Percentiles rank a stretch among this genome's conserved stretches.
phyloP scores from a whole-genome alignment of 53 echinoderm and acorn worm species.

The Apostichopus leukothele region DNA sequence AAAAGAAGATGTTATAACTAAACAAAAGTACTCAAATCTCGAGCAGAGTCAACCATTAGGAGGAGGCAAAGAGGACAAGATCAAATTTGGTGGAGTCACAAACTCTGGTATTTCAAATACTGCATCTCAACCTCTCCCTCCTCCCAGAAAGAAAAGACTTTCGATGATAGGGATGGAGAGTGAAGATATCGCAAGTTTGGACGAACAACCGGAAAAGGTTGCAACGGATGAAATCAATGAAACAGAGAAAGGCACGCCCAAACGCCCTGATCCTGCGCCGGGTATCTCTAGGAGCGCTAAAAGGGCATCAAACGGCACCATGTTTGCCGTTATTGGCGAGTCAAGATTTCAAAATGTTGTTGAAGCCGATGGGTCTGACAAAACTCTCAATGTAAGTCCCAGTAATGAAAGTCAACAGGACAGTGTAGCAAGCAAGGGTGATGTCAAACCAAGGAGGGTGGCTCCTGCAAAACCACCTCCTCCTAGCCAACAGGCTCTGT shows the following conservation, averaged over 20 bases:
- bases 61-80: not conserved
- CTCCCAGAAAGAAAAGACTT: conserved; percentile 23
- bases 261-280: not conserved
- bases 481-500: not conserved
- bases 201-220: not conserved
- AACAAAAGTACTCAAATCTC: not conserved
- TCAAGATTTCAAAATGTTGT: not conserved
- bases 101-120: conserved; percentile 3
- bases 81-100: not conserved
- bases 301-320: conserved; percentile 11
- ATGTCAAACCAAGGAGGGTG: conserved; percentile 7
- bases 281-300: not conserved
- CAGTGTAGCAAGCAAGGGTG: not conserved
- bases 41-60: no score
- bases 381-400: not conserved
- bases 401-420: not conserved
- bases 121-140: conserved; percentile 21
- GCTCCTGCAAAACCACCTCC: conserved; percentile 36
- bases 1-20: no score
- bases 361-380: not conserved
- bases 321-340: conserved; percentile 18
- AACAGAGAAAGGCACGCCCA: conserved; percentile 9
- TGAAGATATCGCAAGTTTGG: not conserved
- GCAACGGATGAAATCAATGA: not conserved
- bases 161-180: conserved; percentile 16